Evolutionary conservation across 2,888 invertebrate species (phyloP), one percentile per base, ranked within the genome.

Genomic region (Pandemis corylana): DNA sequence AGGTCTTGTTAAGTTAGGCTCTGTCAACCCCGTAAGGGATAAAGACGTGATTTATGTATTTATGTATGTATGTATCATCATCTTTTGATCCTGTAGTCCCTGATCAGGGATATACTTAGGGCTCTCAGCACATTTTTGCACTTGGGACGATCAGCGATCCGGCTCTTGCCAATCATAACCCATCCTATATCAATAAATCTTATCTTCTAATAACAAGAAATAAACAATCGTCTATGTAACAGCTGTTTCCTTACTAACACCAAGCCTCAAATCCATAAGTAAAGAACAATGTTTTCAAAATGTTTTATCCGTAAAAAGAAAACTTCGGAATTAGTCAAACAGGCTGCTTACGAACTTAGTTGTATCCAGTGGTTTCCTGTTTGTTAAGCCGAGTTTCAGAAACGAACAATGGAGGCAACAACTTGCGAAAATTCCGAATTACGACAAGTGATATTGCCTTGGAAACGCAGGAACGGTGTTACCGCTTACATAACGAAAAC

Each of bases 371-470:
- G 62, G 69, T 56, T 69, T 51, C 62, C 49, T 61, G 62, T 62
- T 51, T 49, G 62, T 51, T 62, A 61, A 62, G 61, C 59, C 15
- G 62, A 15, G 41, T 51, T 49, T 9, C 53, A 28, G 28, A 63
- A 65, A n/a, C 56, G 46, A 56, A 65, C 65, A 65, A 65, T 59
- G 20, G 56, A 64, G 12, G n/a, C 10, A 65, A 28, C 44, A 53
- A 70, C 41, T 64, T 51, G 15, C 44, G 28, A 20, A 15, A 65
- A 36, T 42, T 42, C 49, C 51, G 20, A 41, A 67, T 59, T 20
- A 66, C 36, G 36, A 20, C 56, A 28, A 65, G 36, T 71, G 20
- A 65, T 71, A 71, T 66, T 36, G 59, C 71, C 41, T n/a, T 46
- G 15, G 49, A 28, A 66, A 41, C 46, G n/a, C 41, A n/a, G 20